Evolutionary conservation across 2,888 invertebrate genomes (phyloP), one percentile per base, ranked within the genome.

Genomic region (Agrypnus murinus): DNA sequence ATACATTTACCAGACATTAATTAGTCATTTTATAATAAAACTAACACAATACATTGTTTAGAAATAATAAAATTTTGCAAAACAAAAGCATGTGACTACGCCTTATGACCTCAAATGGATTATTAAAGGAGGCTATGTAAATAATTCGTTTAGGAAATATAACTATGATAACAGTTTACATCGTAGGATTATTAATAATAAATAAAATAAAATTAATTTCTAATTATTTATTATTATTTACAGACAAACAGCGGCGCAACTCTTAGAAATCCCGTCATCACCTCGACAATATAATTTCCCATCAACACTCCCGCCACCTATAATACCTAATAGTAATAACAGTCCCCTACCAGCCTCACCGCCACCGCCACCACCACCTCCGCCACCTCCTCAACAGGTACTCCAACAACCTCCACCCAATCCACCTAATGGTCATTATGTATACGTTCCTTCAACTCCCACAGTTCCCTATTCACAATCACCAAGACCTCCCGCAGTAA

Each of bases 221-320:
- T 38, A 38, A 38, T 4, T 25, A 25, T 2, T 17, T 46, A 15
- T 46, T 19, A 15, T 46, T 46, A 7, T 46, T 36, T 32, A 1
- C 7, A 63, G 63, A 10, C 57, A 55, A 34, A 55, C 65, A 17
- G 25, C 43, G n/a, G 45, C 40, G 32, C 66, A 66, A 14, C 46
- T n/a, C 8, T 12, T 66, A 25, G 66, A 59, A 38, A 34, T 8
- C 9, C 46, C 45, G 4, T 63, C 50, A 25, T 46, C 38, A 43
- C 1, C 8, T 10, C 17, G 38, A 17, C 46, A 48, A 10, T 36
- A 58, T 15, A 34, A 34, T 15, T 9, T 6, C 2, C 19, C 36
- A 59, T 12, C 46, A 17, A 3, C 38, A 17, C 17, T 14, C 15
- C 2, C 25, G 25, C 25, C 46, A 45, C 19, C 57, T 4, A 40